Percentiles rank a stretch among this genome's conserved stretches.
phyloP scores from a whole-genome alignment of 92 coral and sea anemone genomes.

The Meandrina meandrites region DNA sequence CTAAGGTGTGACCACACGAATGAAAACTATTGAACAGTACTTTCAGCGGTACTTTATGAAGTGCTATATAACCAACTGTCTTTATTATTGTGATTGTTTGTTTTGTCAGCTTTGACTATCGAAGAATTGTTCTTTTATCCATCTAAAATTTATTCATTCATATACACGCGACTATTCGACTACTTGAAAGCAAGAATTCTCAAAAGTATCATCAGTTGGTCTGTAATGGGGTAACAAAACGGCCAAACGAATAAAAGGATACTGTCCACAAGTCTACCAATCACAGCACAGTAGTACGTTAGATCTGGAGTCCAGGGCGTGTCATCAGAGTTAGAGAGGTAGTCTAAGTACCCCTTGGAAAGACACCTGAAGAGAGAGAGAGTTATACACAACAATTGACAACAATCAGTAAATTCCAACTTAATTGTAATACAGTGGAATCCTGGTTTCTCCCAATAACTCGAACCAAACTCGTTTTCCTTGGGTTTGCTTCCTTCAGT shows the following conservation, averaged over 20 bases:
- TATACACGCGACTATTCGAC: too few relatives aligned
- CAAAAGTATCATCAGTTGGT: too few relatives aligned
- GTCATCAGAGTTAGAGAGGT: conserved; percentile 66
- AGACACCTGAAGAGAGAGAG: conserved; percentile 72
- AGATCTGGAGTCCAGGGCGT: conserved; percentile 87
- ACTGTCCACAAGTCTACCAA: conserved; percentile 97
- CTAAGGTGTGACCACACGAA: background rate
- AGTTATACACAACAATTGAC: background rate
- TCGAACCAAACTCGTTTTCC: too few relatives aligned
- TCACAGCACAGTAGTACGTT: conserved; percentile 78
- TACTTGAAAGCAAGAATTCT: too few relatives aligned
- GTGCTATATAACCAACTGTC: too few relatives aligned
- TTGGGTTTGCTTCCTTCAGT: too few relatives aligned
- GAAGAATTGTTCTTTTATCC: too few relatives aligned
- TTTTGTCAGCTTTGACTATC: background rate
- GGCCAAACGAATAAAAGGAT: conserved; percentile 78
- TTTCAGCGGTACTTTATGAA: background rate
- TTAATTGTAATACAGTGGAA: too few relatives aligned
- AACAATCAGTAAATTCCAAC: too few relatives aligned
- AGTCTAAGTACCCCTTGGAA: conserved; percentile 76
- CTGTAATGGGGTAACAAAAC: too few relatives aligned
- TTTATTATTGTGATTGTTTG: background rate
- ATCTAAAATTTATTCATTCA: too few relatives aligned
- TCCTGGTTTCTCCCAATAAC: too few relatives aligned
- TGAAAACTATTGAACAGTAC: background rate